Conservation (phyloP, 2,113 vertebrate genomes). For the Notechis scutatus region DNA sequence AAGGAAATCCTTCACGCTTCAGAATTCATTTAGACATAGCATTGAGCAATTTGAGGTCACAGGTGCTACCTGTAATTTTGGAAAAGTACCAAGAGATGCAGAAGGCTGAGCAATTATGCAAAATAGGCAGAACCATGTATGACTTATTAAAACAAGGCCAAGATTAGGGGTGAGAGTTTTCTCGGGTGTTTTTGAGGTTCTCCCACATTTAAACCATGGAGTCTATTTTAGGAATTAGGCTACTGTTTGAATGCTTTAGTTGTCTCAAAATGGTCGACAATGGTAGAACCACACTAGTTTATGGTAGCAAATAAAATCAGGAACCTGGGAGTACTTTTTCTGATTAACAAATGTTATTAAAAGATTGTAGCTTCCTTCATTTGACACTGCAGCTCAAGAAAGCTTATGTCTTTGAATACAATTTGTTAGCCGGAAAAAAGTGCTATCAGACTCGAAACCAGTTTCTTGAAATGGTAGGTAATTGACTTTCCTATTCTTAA, state of each 20-base stretch:
- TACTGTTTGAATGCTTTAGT: neutral
- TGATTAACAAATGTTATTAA: neutral
- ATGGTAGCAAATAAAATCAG: neutral
- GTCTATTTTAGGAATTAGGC: neutral
- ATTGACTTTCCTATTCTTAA: neutral
- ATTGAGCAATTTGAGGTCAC: neutral
- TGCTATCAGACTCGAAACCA: neutral
- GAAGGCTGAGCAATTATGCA: neutral
- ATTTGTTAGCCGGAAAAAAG: neutral
- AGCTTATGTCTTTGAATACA: neutral
- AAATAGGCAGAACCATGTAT: neutral
- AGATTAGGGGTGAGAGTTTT: neutral
- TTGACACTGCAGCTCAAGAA: neutral
- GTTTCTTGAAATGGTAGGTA: neutral
- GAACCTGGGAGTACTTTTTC: neutral
- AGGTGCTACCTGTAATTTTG: neutral
- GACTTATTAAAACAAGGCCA: neutral
- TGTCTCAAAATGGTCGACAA: neutral
- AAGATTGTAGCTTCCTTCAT: neutral
- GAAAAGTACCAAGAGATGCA: neutral
- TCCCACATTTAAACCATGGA: neutral
- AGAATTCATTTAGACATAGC: neutral
- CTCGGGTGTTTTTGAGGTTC: neutral
- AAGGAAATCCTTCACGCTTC: neutral
- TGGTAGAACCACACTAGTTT: neutral